A percentile compares a stretch with the other conserved stretches of the same genome.
phyloP scores from a whole-genome alignment of 2,888 invertebrate genomes.

The Thalpophila matura region DNA sequence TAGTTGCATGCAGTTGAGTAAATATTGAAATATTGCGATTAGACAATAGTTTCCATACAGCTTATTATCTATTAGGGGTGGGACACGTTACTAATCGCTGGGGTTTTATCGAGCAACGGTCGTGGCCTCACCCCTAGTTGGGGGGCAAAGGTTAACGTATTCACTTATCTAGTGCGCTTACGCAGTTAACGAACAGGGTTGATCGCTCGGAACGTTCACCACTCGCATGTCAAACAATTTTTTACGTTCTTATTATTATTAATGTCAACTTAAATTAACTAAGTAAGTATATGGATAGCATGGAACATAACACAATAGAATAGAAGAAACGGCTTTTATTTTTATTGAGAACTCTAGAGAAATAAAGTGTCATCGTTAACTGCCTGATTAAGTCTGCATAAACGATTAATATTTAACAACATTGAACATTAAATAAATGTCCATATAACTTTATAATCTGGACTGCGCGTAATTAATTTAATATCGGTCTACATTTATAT shows the following conservation, averaged over 20 bases:
- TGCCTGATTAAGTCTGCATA: neutral
- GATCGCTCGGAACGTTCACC: slow-evolving; percentile 51
- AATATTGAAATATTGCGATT: slow-evolving; percentile 53
- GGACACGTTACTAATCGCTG: slow-evolving; percentile 71
- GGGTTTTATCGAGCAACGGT: slow-evolving; percentile 78
- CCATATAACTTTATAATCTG: slow-evolving; percentile 2
- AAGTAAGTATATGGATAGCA: neutral
- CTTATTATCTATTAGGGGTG: slow-evolving; percentile 56
- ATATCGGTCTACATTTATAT: slow-evolving; percentile 42
- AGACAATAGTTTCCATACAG: slow-evolving; percentile 51
- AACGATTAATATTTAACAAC: neutral
- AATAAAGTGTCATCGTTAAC: slow-evolving; percentile 8
- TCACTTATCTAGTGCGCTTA: slow-evolving; percentile 74
- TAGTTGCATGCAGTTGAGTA: slow-evolving; percentile 45
- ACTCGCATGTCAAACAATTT: slow-evolving; percentile 26
- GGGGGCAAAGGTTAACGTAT: slow-evolving; percentile 84
- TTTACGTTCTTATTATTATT: slow-evolving; percentile 20
- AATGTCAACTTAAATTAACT: slow-evolving; percentile 12
- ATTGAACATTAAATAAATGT: slow-evolving; percentile 5
- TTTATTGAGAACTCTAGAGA: neutral
- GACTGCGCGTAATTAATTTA: slow-evolving; percentile 25
- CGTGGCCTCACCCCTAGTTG: slow-evolving; percentile 66
- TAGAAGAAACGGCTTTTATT: slow-evolving; percentile 12
- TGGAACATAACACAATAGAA: neutral
- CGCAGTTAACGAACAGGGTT: slow-evolving; percentile 67